Evolutionary conservation across 2,888 invertebrate genomes (phyloP).

Genomic region (Podabrus alpinus): DNA sequence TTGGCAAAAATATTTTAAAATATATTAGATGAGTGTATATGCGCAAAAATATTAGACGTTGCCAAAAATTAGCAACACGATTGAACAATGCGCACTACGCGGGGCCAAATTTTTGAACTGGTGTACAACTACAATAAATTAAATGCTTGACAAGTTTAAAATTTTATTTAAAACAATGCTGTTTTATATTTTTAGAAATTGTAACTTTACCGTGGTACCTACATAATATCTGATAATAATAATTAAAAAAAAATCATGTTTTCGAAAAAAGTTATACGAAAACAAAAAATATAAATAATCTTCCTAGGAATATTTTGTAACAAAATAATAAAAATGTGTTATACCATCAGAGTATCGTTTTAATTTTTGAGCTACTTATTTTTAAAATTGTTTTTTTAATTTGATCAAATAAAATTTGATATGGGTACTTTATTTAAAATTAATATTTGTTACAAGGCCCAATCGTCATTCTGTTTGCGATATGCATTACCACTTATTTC

Average conservation of each 20-base stretch:
- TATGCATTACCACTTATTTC: background rate
- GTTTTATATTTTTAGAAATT: background rate
- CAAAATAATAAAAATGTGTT: background rate
- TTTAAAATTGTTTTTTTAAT: background rate
- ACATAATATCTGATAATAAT: background rate
- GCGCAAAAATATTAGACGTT: constrained; percentile 11
- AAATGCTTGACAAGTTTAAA: constrained; percentile 17
- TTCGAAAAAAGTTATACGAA: background rate
- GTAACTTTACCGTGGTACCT: background rate
- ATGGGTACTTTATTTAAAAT: background rate
- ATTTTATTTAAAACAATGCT: constrained; percentile 15
- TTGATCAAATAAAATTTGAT: background rate
- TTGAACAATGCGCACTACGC: constrained; percentile 31
- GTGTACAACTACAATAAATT: constrained; percentile 22
- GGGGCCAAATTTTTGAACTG: constrained; percentile 33
- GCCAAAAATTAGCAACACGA: constrained; percentile 29
- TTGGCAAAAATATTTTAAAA: constrained; percentile 6
- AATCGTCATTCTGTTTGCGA: background rate
- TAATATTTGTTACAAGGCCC: background rate
- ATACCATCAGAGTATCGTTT: background rate
- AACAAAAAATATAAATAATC: background rate
- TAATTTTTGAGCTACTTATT: background rate
- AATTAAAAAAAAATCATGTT: background rate
- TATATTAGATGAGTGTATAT: background rate
- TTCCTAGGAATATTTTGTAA: background rate